Evolutionary conservation across 2,797 vertebrate genomes (phyloP).

Genomic region (Somateria mollissima): DNA sequence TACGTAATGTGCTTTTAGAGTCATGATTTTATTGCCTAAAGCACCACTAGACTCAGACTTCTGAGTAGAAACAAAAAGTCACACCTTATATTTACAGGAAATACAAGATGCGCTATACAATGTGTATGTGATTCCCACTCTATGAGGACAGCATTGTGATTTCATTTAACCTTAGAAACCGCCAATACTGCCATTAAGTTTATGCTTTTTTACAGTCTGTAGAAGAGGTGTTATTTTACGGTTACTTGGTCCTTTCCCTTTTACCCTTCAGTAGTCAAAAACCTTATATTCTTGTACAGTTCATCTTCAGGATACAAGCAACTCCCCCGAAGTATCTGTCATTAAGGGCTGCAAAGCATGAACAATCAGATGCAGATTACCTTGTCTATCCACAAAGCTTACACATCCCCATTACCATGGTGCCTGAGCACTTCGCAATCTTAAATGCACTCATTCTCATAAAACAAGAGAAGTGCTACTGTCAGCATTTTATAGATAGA

Average conservation of each 20-base stretch:
- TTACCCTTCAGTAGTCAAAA: slow-evolving; percentile 3
- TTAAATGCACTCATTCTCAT: slow-evolving; percentile 29
- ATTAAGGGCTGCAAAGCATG: slow-evolving; percentile 60
- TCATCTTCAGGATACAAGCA: slow-evolving; percentile 21
- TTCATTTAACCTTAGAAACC: background rate
- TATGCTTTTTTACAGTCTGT: background rate
- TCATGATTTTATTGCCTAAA: background rate
- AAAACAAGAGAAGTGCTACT: background rate
- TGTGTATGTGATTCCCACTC: background rate
- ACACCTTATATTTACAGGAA: background rate
- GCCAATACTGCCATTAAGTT: background rate
- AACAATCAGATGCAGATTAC: slow-evolving; percentile 50
- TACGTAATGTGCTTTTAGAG: background rate
- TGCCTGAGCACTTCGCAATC: slow-evolving; percentile 11
- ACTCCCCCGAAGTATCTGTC: background rate
- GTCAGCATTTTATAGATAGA: slow-evolving; percentile 11
- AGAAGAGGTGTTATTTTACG: slow-evolving; percentile 3
- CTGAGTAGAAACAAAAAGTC: background rate
- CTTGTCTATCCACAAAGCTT: background rate
- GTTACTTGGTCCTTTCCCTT: background rate
- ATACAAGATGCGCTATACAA: background rate
- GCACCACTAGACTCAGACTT: background rate
- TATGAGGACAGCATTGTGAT: background rate
- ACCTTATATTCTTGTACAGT: background rate
- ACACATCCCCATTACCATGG: slow-evolving; percentile 20